These are phyloP conservation scores for Athalia cordata DNA, from an alignment of 2,888 invertebrate species.

Conservation along the genomic window DNA sequence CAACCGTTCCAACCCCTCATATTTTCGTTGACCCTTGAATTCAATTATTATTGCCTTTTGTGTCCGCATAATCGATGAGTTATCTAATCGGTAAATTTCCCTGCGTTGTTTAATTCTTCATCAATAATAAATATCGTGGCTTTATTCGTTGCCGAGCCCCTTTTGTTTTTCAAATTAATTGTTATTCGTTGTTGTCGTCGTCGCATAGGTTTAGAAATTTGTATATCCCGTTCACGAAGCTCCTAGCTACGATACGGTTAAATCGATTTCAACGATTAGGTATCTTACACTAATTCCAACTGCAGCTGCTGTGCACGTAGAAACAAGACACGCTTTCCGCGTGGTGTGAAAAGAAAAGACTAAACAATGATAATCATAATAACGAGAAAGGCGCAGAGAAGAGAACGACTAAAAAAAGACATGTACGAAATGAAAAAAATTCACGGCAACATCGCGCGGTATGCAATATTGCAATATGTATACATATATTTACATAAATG, in stretches of 20 bases:
- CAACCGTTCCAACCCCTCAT: no score
- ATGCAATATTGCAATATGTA: background rate
- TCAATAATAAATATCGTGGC: no score
- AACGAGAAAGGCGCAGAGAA: background rate
- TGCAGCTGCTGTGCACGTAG: background rate
- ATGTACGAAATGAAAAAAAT: background rate
- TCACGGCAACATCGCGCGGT: background rate
- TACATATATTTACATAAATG: background rate
- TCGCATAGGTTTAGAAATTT: background rate
- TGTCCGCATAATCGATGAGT: background rate
- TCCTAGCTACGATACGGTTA: slow-evolving; percentile 31
- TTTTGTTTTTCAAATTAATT: background rate
- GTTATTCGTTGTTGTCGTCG: background rate
- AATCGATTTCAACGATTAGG: slow-evolving; percentile 13
- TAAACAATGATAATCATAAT: background rate
- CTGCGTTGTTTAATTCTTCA: no score
- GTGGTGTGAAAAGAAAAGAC: background rate
- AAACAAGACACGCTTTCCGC: background rate
- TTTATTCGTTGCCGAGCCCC: background rate
- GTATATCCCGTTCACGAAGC: background rate
- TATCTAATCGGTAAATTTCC: slow-evolving; percentile 17
- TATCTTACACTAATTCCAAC: background rate
- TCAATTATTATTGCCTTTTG: background rate
- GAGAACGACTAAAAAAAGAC: background rate
- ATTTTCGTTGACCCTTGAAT: no score